Evolutionary conservation across 1,140 invertebrate species (phyloP).

Genomic region (Leptinotarsa defecta): DNA sequence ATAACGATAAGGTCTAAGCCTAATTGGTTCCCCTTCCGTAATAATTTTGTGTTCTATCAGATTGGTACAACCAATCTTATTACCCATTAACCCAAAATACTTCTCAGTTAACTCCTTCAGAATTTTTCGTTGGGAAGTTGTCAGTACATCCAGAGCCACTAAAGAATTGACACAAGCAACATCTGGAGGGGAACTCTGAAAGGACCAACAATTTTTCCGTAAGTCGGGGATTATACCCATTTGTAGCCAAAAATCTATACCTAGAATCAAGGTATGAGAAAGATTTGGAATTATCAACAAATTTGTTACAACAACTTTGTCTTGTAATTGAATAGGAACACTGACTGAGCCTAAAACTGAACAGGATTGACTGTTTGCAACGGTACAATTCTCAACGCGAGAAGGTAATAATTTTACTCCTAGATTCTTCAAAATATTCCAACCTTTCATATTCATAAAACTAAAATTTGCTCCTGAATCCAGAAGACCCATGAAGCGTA

Average conservation of each 20-base stretch:
- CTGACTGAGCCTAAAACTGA: conserved; percentile 2
- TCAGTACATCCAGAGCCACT: neutral
- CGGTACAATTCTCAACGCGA: neutral
- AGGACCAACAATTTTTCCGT: neutral
- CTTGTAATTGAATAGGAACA: conserved; percentile 9
- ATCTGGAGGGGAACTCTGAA: neutral
- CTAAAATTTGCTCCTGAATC: conserved; percentile 22
- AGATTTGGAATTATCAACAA: neutral
- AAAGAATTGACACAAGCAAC: neutral
- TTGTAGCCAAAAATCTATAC: conserved; percentile 11
- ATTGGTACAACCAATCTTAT: conserved; percentile 12
- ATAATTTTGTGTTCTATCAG: neutral
- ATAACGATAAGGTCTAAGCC: neutral
- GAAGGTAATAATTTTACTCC: neutral
- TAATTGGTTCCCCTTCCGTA: neutral
- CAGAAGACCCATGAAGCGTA: neutral
- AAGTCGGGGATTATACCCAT: conserved; percentile 7
- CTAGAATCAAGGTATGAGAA: neutral
- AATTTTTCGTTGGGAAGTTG: neutral
- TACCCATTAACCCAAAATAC: conserved; percentile 10
- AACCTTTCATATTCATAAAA: conserved; percentile 10
- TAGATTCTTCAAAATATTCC: neutral
- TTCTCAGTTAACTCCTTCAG: neutral
- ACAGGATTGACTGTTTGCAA: conserved; percentile 1
- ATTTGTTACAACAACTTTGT: neutral